A percentile compares a stretch with the other conserved stretches of the same genome.
Evolutionary conservation across 2,888 invertebrate genomes (phyloP).

Genomic region (Drosophila histrio): DNA sequence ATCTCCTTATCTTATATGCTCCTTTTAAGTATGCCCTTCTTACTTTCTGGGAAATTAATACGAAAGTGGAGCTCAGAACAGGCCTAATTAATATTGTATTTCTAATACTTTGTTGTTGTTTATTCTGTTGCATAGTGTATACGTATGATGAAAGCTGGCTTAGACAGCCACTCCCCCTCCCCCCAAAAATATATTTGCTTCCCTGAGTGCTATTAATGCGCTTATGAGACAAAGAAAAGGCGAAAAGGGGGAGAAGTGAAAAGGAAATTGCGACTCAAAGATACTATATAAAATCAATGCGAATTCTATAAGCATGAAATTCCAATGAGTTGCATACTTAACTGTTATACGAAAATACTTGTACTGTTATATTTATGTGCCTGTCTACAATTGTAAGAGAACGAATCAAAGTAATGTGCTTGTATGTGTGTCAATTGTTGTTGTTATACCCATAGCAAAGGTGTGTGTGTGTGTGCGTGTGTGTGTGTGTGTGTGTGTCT

Average conservation of each 20-base stretch:
- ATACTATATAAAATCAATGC: constrained; percentile 16
- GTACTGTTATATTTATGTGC: constrained; percentile 1
- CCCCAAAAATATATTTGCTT: not conserved
- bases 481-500: not conserved
- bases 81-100: not conserved
- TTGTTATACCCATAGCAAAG: constrained; percentile 1
- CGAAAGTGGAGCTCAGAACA: not conserved
- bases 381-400: constrained; percentile 7
- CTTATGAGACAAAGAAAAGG: constrained; percentile 25
- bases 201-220: constrained; percentile 38
- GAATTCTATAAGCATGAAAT: constrained; percentile 10
- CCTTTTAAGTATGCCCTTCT: not conserved
- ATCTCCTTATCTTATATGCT: not conserved
- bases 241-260: constrained; percentile 9
- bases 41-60: not conserved
- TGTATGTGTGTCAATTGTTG: constrained; percentile 1
- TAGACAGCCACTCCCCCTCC: not conserved
- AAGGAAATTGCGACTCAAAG: constrained; percentile 3
- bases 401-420: not conserved
- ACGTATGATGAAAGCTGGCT: not conserved
- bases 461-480: not conserved
- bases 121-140: constrained; percentile 6
- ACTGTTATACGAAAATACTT: constrained; percentile 9
- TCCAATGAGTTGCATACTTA: constrained; percentile 9
- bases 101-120: not conserved